Evolutionary conservation across 2,113 vertebrate species (phyloP).

Genomic region (Taxidea taxus): DNA sequence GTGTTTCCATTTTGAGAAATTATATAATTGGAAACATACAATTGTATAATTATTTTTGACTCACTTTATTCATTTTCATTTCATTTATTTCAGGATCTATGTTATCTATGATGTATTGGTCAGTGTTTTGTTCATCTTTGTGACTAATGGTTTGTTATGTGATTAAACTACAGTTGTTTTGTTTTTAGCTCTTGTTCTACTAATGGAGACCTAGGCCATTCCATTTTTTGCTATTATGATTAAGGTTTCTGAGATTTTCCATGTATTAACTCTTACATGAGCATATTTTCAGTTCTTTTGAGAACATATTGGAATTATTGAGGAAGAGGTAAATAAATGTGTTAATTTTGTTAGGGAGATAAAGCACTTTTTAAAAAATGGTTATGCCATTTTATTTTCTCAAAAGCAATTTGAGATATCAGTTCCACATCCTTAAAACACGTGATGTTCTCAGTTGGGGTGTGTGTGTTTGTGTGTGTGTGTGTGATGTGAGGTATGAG

Average conservation of each 20-base stretch:
- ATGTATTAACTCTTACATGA: background rate
- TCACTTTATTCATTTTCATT: background rate
- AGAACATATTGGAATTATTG: background rate
- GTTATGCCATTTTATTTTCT: background rate
- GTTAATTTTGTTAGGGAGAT: background rate
- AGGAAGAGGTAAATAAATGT: background rate
- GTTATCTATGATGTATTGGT: background rate
- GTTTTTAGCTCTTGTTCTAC: background rate
- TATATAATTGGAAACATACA: background rate
- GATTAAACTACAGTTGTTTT: background rate
- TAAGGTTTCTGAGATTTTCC: background rate
- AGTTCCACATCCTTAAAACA: background rate
- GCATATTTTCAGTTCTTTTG: background rate
- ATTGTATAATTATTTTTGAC: background rate
- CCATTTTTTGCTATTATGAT: background rate
- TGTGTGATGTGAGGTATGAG: background rate
- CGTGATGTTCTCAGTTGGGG: background rate
- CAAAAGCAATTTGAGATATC: background rate
- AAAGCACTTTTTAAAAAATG: too few species aligned
- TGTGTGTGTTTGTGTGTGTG: background rate
- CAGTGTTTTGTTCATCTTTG: background rate
- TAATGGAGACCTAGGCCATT: background rate
- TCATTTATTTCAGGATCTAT: background rate
- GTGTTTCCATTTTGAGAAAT: background rate
- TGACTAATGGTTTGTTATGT: background rate